These are phyloP conservation scores for Embidobia sp. DNA, from an alignment of 2,888 invertebrate species.

Conservation along the genomic window DNA sequence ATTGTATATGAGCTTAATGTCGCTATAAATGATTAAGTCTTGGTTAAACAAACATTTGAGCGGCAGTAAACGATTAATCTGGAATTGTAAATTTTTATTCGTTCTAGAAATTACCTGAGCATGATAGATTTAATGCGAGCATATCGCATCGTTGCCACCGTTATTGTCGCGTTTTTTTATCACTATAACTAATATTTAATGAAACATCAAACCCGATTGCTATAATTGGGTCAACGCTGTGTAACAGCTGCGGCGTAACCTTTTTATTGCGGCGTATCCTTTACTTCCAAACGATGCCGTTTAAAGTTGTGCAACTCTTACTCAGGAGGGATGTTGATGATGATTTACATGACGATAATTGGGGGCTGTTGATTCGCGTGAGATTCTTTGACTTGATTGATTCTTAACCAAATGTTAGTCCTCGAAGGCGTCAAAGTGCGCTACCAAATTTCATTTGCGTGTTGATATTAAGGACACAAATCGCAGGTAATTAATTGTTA, in stretches of 20 bases:
- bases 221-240: slow-evolving; percentile 41
- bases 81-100: slow-evolving; percentile 12
- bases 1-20: too few relatives aligned
- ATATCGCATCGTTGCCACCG: too few relatives aligned
- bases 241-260: slow-evolving; percentile 32
- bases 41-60: slow-evolving; percentile 14
- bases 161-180: too few relatives aligned
- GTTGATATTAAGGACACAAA: slow-evolving; percentile 76
- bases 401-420: slow-evolving; percentile 22
- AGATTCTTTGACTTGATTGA: neutral
- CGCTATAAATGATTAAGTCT: too few relatives aligned
- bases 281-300: slow-evolving; percentile 32
- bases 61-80: too few relatives aligned
- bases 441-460: slow-evolving; percentile 72
- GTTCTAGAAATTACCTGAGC: slow-evolving; percentile 8
- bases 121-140: slow-evolving; percentile 20
- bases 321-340: slow-evolving; percentile 27
- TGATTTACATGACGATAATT: too few relatives aligned
- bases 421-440: slow-evolving; percentile 41
- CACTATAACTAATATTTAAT: slow-evolving; percentile 42
- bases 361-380: too few relatives aligned
- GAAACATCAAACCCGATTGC: slow-evolving; percentile 35
- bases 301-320: slow-evolving; percentile 31
- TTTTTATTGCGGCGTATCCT: slow-evolving; percentile 35
- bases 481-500: slow-evolving; percentile 76